A percentile compares a stretch with the other conserved stretches of the same genome.
These are phyloP conservation scores for Panthera uncia DNA, from an alignment of 2,113 vertebrate species.

Conservation along the genomic window DNA sequence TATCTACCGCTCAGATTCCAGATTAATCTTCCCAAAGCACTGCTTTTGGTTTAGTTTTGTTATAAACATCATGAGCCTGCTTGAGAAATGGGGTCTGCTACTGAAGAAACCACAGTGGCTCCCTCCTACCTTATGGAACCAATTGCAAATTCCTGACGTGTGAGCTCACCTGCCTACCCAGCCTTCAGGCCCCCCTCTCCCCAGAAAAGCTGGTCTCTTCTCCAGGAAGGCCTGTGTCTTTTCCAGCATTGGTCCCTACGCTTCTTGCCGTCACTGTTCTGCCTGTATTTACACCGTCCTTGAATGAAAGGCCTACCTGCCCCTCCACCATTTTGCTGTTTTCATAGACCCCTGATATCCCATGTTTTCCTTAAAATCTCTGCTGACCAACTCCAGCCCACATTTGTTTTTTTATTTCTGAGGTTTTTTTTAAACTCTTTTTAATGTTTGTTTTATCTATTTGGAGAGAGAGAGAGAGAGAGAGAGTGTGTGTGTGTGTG, in stretches of 20 bases:
- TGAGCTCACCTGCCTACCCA: not conserved
- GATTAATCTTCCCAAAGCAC: not conserved
- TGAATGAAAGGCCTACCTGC: not conserved
- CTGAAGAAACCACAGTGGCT: not conserved
- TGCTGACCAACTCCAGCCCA: not conserved
- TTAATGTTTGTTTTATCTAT: too few species aligned
- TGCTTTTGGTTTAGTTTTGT: not conserved
- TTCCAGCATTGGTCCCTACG: too few species aligned
- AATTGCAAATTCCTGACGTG: not conserved
- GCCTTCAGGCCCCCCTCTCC: not conserved
- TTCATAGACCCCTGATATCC: not conserved
- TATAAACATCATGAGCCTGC: not conserved
- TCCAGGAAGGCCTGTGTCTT: not conserved
- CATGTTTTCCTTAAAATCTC: not conserved
- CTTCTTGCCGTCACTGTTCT: not conserved
- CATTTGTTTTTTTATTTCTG: not conserved
- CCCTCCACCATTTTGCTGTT: not conserved
- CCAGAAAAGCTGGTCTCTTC: not conserved
- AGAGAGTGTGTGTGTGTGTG: too few species aligned
- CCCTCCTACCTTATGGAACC: not conserved
- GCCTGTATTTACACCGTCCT: not conserved
- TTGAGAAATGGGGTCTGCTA: not conserved
- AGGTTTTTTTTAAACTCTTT: too few species aligned
- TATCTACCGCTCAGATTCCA: not conserved
- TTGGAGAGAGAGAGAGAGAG: too few species aligned